Percentiles rank a stretch among this genome's conserved stretches.
These are phyloP conservation scores for Gorsachius magnificus DNA, from an alignment of 2,797 vertebrate species.

Conservation along the genomic window DNA sequence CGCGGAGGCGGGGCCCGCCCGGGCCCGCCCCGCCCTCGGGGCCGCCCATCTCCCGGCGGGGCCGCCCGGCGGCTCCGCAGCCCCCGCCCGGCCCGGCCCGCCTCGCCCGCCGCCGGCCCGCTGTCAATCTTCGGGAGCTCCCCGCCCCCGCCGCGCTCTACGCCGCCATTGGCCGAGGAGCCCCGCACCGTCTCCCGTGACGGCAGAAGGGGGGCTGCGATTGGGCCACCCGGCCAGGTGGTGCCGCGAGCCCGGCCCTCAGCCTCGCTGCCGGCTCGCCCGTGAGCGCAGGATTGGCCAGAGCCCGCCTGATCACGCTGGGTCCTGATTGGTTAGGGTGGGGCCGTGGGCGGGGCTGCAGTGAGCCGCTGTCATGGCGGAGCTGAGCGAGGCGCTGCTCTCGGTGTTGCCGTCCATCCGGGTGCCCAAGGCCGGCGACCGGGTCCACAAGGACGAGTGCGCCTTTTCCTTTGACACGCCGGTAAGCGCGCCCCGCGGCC, in stretches of 20 bases:
- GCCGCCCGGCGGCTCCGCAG: neutral
- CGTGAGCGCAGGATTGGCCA: neutral
- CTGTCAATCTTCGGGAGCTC: neutral
- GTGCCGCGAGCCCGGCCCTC: neutral
- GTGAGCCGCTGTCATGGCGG: constrained; percentile 85
- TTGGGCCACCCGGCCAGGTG: neutral
- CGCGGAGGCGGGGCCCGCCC: rapidly evolving
- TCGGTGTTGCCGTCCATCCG: constrained; percentile 95
- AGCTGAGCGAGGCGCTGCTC: constrained; percentile 91
- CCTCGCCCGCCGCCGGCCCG: neutral
- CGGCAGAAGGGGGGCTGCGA: neutral
- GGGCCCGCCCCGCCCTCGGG: too few species aligned
- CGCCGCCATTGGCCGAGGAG: rapidly evolving
- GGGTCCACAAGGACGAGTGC: constrained; percentile 99
- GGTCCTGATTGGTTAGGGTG: constrained; percentile 55
- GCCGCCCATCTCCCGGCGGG: too few species aligned
- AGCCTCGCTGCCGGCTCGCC: neutral
- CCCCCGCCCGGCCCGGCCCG: neutral
- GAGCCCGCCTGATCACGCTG: neutral
- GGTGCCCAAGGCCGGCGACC: constrained; percentile 94
- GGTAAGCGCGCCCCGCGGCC: constrained; percentile 79
- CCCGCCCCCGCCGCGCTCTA: too few species aligned
- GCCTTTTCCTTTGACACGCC: constrained; percentile 96
- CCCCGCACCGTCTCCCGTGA: neutral
- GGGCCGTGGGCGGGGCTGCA: constrained; percentile 40